These are phyloP conservation scores for Cyanistes caeruleus DNA, from an alignment of 2,113 vertebrate genomes.

Conservation along the genomic window DNA sequence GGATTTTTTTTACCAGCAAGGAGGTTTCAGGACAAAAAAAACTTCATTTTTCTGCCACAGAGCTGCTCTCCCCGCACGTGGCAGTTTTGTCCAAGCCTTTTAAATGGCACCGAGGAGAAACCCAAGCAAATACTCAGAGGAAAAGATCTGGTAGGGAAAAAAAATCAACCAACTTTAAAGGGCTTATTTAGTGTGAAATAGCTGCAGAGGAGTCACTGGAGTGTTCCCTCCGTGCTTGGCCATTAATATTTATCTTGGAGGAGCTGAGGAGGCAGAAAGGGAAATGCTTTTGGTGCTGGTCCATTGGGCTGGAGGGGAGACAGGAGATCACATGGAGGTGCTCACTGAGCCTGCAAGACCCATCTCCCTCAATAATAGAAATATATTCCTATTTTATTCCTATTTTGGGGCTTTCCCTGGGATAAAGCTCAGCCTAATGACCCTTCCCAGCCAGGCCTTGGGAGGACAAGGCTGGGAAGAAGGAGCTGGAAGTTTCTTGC, in stretches of 20 bases:
- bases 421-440: background rate
- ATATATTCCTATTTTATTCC: background rate
- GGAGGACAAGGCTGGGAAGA: background rate
- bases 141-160: background rate
- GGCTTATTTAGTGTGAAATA: background rate
- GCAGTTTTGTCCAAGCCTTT: background rate
- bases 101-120: background rate
- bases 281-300: background rate
- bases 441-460: background rate
- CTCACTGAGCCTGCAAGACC: background rate
- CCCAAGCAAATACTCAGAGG: background rate
- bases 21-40: background rate
- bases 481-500: background rate
- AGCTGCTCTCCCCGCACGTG: background rate
- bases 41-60: background rate
- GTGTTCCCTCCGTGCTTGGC: background rate
- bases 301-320: constrained; percentile 15
- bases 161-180: background rate
- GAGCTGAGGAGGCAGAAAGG: constrained; percentile 30
- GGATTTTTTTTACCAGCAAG: background rate
- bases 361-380: background rate
- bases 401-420: background rate
- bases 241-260: constrained; percentile 18
- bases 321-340: background rate
- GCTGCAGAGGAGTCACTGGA: background rate